phyloP scores from a whole-genome alignment of 2,797 vertebrate species.

The Sebastes iracundus region DNA sequence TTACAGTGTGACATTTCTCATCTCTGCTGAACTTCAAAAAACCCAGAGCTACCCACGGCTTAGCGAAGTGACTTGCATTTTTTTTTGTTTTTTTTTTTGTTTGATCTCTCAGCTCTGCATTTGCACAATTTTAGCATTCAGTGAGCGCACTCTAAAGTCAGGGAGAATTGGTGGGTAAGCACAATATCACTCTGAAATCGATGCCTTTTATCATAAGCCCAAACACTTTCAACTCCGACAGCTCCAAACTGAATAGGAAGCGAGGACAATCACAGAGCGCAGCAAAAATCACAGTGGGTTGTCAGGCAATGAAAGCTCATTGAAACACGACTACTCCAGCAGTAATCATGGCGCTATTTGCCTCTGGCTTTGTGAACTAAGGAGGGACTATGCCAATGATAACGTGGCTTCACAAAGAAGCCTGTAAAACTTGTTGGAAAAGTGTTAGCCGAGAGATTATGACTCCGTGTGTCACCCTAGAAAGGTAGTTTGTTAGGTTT shows the following conservation, averaged over 20 bases:
- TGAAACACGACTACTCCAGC: slow-evolving; percentile 49
- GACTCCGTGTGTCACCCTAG: slow-evolving; percentile 15
- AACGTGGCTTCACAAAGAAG: slow-evolving; percentile 24
- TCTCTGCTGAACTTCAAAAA: slow-evolving; percentile 44
- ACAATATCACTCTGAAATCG: slow-evolving; percentile 65
- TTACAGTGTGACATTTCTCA: slow-evolving; percentile 28
- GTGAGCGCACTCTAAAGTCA: slow-evolving; percentile 34
- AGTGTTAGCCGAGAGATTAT: slow-evolving; percentile 2
- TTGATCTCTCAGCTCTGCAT: slow-evolving; percentile 47
- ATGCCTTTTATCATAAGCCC: slow-evolving; percentile 72
- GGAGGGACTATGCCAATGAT: slow-evolving; percentile 13
- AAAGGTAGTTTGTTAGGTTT: slow-evolving; percentile 1
- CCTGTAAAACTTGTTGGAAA: background rate
- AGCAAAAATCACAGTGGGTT: slow-evolving; percentile 43
- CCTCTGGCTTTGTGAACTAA: slow-evolving; percentile 36
- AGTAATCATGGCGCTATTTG: slow-evolving; percentile 41
- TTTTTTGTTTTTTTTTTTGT: background rate
- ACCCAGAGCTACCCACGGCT: background rate
- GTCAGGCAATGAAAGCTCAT: slow-evolving; percentile 44
- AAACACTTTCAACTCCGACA: slow-evolving; percentile 56
- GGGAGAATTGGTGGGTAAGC: slow-evolving; percentile 66
- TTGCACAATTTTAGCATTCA: slow-evolving; percentile 56
- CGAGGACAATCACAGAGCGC: slow-evolving; percentile 51
- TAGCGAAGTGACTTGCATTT: slow-evolving; percentile 29
- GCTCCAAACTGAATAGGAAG: slow-evolving; percentile 60